Base-by-base conservation (phyloP, 2,113 vertebrate species). In the Gopherus flavomarginatus region DNA sequence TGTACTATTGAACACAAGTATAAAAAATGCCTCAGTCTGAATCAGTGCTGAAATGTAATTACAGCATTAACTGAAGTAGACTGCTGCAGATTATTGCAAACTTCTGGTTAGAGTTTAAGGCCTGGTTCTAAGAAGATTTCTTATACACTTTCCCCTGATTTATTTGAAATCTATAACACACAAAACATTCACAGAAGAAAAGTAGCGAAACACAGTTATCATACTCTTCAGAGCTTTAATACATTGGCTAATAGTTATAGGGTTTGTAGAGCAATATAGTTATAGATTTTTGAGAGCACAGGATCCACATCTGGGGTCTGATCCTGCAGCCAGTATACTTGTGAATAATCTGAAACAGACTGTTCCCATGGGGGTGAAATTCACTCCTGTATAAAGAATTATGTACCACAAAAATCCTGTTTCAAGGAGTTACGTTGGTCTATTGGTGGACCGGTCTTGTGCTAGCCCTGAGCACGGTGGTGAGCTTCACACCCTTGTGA, bases 21-120 rank as follows among this genome's bases (percentile, higher is more conserved):
- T 65, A 88, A 96, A 97, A 96, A 72, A 97, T 95, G 89, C 69
- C 53, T 52, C 94, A 54, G 49, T 95, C 89, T 84, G 86, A 97
- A 95, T 97, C 94, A 31, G 35, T 0, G 35, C 93, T 92, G 53
- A 97, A 96, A 94, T 86, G 79, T 89, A 97, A 98, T 97, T 96
- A 97, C 91, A 72, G 86, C 87, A 97, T 89, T 96, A 97, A 95
- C 85, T 92, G 59, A 62, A 72, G 47, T 80, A 87, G 93, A 89
- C 88, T 85, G 90, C 69, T 96, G 92, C 81, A 96, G 95, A 77
- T 97, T 97, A 97, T 98, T 98, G 96, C 85, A 96, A 96, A 96
- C 90, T 92, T 93, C 29, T 93, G 96, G 92, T 95, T 97, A 62
- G 11, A 65, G 91, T 80, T 54, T 82, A 96, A 95, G 95, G 86